Evolutionary conservation across 2,888 invertebrate species (phyloP), one percentile per base, ranked within the genome.

Genomic region (Sinelater perroti): DNA sequence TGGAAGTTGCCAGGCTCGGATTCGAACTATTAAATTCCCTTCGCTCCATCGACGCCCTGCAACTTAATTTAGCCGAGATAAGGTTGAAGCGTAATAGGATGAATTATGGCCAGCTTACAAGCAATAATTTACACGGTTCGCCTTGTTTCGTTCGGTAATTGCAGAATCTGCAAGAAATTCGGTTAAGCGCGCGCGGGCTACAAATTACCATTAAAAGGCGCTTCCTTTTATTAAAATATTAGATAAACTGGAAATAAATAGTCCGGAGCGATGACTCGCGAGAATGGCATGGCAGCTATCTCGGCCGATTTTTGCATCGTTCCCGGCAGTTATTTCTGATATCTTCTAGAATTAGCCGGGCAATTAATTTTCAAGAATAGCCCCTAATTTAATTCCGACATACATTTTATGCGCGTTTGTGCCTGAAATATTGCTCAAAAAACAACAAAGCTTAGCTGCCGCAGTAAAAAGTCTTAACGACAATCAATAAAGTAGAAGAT

Each of bases 41-140:
- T 14, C 8, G 14, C 38, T 21, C 21, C 20, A 38, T 21, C 21
- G 49, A 36, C 49, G 36, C 26, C 36, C 17, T 21, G 36, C 26
- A 28, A 35, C 49, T 50, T 36, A 50, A 49, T 50, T 50, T 50
- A 50, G 20, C 36, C 50, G 36, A 30, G 30, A 50, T 50, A 50
- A 50, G 18, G 50, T 36, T 50, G 28, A 30, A 38, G 40, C 40
- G 26, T 50, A 50, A 50, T 50, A 40, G 28, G 38, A 50, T 50
- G 50, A 50, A 26, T 50, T 50, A 50, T 50, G 50, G 50, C 38
- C 38, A 50, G 50, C 50, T 50, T 50, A 50, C 50, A 40, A 50
- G 50, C 11, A 50, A 50, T 50, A 50, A 50, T 50, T 50, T 50
- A 50, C 38, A 50, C 30, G 40, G 40, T 50, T 50, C 28, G 30